Conservation (phyloP, 2,797 vertebrate species). For the Eurystomus glaucurus region DNA sequence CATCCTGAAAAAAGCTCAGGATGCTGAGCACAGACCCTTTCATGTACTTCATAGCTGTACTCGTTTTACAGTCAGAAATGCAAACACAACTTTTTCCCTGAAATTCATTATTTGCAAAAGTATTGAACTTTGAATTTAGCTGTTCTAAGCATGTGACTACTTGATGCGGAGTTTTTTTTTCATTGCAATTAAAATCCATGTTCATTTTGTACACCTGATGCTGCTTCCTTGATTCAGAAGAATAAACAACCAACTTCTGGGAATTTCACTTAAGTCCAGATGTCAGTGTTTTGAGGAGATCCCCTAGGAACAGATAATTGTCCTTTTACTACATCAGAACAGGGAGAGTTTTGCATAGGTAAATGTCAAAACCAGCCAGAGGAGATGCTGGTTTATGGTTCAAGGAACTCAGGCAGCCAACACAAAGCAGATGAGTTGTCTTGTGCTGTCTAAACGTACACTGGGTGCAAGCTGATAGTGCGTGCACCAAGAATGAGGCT, state of each 20-base stretch:
- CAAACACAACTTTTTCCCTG: background rate
- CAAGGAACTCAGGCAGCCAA: background rate
- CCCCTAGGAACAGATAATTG: background rate
- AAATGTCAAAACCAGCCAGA: background rate
- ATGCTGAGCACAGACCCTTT: background rate
- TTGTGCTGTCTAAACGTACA: background rate
- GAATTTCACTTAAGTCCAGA: background rate
- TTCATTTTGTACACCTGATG: background rate
- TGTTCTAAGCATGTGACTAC: background rate
- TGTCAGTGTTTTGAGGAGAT: background rate
- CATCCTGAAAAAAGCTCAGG: background rate
- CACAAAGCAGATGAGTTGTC: background rate
- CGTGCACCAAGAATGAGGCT: background rate
- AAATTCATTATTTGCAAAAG: background rate
- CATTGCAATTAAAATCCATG: background rate
- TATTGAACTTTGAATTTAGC: background rate
- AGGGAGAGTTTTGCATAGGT: background rate
- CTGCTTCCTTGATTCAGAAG: background rate
- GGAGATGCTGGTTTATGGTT: background rate
- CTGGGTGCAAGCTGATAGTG: background rate
- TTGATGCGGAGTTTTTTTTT: background rate
- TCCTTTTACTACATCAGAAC: background rate
- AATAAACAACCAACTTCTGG: background rate
- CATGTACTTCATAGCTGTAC: background rate
- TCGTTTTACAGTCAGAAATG: constrained; percentile 3